A percentile compares a stretch with the other conserved stretches of the same genome.
phyloP scores from a whole-genome alignment of 1,140 invertebrate species.

The Zaprionus africanus region DNA sequence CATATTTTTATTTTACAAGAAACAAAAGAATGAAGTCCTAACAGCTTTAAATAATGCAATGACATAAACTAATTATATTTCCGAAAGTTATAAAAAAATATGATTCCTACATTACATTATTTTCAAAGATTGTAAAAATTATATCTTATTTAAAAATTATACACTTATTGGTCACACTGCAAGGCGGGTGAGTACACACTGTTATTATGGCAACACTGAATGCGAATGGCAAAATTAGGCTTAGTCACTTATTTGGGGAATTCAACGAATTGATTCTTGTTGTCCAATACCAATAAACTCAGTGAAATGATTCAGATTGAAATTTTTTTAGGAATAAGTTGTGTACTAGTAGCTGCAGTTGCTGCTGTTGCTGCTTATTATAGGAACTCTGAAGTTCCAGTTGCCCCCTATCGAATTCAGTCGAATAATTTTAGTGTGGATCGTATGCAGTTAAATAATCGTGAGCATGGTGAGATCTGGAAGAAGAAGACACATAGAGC shows the following conservation, averaged over 20 bases:
- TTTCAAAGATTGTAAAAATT: neutral
- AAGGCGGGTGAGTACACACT: neutral
- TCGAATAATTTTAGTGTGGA: too few relatives aligned
- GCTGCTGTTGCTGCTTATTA: too few relatives aligned
- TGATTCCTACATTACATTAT: neutral
- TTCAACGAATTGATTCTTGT: neutral
- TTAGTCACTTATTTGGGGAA: conserved; percentile 21
- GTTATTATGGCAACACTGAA: neutral
- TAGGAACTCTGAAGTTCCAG: too few relatives aligned
- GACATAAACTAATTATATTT: neutral
- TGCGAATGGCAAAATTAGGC: conserved; percentile 25
- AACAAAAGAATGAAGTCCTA: neutral
- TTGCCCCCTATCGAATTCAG: too few relatives aligned
- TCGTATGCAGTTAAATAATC: too few relatives aligned
- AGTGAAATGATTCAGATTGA: too few relatives aligned
- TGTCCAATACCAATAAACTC: too few relatives aligned
- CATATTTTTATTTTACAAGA: neutral
- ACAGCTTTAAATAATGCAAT: neutral
- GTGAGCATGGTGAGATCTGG: too few relatives aligned
- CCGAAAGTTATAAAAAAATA: neutral
- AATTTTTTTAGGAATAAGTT: too few relatives aligned
- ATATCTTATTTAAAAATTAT: neutral
- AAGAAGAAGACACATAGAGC: neutral
- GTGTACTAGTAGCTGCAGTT: too few relatives aligned
- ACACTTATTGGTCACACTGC: neutral